Evolutionary conservation across 2,797 vertebrate genomes (phyloP).

Genomic region (Sarcophilus harrisii): DNA sequence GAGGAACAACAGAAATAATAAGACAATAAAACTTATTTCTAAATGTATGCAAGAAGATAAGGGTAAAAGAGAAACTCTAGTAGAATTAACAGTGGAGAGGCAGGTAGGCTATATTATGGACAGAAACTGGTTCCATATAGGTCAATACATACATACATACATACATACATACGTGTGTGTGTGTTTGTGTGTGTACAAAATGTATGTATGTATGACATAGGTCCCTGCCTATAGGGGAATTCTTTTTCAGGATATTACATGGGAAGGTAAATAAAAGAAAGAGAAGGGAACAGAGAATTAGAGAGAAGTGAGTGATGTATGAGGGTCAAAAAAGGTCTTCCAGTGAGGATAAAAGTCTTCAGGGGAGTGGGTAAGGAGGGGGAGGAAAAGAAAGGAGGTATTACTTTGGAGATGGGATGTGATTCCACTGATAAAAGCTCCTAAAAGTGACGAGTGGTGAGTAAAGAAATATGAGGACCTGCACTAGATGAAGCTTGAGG

Average conservation of each 20-base stretch:
- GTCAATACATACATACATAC: no score
- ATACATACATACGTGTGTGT: no score
- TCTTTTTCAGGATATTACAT: not conserved
- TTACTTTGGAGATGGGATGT: not conserved
- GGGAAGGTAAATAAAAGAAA: not conserved
- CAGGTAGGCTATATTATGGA: not conserved
- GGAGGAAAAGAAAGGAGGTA: not conserved
- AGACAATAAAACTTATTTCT: not conserved
- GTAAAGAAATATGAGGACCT: not conserved
- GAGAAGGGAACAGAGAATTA: not conserved
- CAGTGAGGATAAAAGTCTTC: not conserved
- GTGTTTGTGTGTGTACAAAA: no score
- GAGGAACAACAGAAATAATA: not conserved
- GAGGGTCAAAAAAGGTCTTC: not conserved
- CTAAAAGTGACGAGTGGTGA: not conserved
- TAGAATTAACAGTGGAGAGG: not conserved
- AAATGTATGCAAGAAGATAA: not conserved
- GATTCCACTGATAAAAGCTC: not conserved
- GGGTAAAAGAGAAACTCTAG: not conserved
- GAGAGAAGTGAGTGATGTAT: not conserved
- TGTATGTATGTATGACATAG: not conserved
- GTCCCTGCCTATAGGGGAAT: not conserved
- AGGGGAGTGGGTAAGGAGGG: not conserved
- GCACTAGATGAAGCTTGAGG: not conserved
- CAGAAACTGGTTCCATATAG: not conserved